A percentile compares a stretch with the other conserved stretches of the same genome.
Evolutionary conservation across 2,797 vertebrate species (phyloP).

Genomic region (Prunella strophiata): DNA sequence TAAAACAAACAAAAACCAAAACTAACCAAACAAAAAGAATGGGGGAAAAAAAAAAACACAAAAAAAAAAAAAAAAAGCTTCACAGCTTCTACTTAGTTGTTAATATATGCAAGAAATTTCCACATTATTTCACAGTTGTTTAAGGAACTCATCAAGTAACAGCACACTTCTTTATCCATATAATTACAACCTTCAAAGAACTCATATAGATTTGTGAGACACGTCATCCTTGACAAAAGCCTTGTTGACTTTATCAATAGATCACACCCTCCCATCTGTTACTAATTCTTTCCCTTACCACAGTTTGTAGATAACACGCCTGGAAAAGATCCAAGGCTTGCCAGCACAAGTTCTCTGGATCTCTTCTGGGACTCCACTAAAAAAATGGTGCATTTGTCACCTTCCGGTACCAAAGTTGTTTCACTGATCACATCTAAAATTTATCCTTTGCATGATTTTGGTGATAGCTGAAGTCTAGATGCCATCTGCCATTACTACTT

Average conservation of each 20-base stretch:
- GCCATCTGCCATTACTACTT: not conserved
- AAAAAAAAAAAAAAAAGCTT: not conserved
- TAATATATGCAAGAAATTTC: not conserved
- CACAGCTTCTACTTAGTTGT: not conserved
- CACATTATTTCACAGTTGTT: not conserved
- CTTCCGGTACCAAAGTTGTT: not conserved
- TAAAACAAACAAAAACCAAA: not conserved
- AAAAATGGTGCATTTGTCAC: not conserved
- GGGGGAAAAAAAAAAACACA: too few species aligned
- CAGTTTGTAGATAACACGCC: not conserved
- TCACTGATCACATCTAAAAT: not conserved
- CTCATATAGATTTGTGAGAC: not conserved
- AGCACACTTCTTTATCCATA: not conserved
- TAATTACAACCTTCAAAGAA: not conserved
- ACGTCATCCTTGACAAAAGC: not conserved
- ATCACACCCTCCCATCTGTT: not conserved
- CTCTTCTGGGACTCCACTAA: not conserved
- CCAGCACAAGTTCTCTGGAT: not conserved
- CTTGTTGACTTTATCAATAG: not conserved
- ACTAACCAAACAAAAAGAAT: not conserved
- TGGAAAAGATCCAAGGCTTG: not conserved
- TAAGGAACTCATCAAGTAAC: not conserved
- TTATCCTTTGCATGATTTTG: not conserved
- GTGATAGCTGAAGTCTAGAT: not conserved
- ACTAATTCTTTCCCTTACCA: not conserved